Conservation (phyloP, 2,113 vertebrate genomes). For the Raja brachyura region DNA sequence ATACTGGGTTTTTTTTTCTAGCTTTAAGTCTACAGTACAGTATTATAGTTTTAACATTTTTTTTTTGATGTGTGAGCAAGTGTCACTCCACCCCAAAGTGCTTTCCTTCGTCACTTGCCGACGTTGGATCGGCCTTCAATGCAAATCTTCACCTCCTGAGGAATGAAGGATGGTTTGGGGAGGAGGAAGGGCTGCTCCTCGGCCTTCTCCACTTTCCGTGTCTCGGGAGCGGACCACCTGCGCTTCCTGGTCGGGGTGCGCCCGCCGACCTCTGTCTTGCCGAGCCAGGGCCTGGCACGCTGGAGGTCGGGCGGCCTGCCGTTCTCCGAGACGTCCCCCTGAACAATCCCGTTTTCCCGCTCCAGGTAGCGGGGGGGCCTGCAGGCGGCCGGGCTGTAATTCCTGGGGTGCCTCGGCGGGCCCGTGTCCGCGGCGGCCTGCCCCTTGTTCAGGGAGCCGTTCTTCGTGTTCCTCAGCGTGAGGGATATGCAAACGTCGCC, state of each 20-base stretch:
- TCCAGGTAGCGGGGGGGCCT: slow-evolving; percentile 70
- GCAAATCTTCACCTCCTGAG: slow-evolving; percentile 96
- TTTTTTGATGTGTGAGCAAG: slow-evolving; percentile 47
- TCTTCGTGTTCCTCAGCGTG: slow-evolving; percentile 92
- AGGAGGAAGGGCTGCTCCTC: slow-evolving; percentile 90
- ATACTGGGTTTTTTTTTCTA: slow-evolving; percentile 73
- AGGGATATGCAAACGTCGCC: slow-evolving; percentile 98
- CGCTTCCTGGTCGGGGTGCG: slow-evolving; percentile 77
- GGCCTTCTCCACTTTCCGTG: slow-evolving; percentile 84
- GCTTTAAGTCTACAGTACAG: slow-evolving; percentile 74
- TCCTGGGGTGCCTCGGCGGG: slow-evolving; percentile 70
- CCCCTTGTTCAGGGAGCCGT: slow-evolving; percentile 89
- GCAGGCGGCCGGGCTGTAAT: slow-evolving; percentile 58
- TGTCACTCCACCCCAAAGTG: slow-evolving; percentile 52
- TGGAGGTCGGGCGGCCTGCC: slow-evolving; percentile 77
- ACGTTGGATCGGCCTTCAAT: slow-evolving; percentile 96
- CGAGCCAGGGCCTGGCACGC: slow-evolving; percentile 57
- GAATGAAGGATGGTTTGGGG: slow-evolving; percentile 92
- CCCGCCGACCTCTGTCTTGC: slow-evolving; percentile 60
- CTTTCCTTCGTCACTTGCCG: slow-evolving; percentile 81
- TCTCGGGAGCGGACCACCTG: slow-evolving; percentile 94
- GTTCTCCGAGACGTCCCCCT: slow-evolving; percentile 72
- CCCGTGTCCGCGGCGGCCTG: slow-evolving; percentile 66
- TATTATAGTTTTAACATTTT: slow-evolving; percentile 76
- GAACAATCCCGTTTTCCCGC: slow-evolving; percentile 83